Conservation (phyloP, 2,888 invertebrate species). For the Orthonevra nobilis region DNA sequence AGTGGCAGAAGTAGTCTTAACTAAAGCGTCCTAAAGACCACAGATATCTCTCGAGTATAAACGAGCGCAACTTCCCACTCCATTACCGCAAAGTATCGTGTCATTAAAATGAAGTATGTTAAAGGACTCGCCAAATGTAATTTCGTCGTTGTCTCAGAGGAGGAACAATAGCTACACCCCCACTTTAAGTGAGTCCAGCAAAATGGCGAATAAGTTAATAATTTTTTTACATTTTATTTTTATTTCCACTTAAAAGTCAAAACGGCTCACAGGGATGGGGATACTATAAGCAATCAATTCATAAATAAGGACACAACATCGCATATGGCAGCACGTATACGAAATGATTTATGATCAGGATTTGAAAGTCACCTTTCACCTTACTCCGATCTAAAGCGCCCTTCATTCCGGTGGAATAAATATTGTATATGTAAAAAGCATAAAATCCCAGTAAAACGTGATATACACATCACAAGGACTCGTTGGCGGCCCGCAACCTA, state of each 20-base stretch:
- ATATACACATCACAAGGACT: slow-evolving; percentile 18
- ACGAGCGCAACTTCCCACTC: slow-evolving; percentile 32
- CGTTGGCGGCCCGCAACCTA: slow-evolving; percentile 12
- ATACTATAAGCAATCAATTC: not conserved
- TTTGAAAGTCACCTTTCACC: slow-evolving; percentile 20
- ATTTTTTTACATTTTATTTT: slow-evolving; percentile 43
- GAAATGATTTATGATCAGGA: slow-evolving; percentile 37
- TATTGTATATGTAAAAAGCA: no score
- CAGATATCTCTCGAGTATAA: not conserved
- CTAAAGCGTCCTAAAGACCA: slow-evolving; percentile 2
- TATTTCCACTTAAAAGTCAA: slow-evolving; percentile 38
- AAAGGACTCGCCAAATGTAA: slow-evolving; percentile 52
- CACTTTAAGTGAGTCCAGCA: slow-evolving; percentile 20
- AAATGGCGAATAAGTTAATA: slow-evolving; percentile 34
- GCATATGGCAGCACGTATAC: slow-evolving; percentile 43
- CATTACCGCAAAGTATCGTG: slow-evolving; percentile 32
- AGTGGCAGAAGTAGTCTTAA: slow-evolving; percentile 1
- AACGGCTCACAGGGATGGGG: no score
- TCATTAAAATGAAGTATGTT: slow-evolving; percentile 59
- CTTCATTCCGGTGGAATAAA: no score
- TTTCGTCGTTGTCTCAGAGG: slow-evolving; percentile 3
- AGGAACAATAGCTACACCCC: no score
- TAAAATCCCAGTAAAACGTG: slow-evolving; percentile 5
- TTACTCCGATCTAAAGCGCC: slow-evolving; percentile 18
- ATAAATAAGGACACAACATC: slow-evolving; percentile 13